These are phyloP conservation scores for Koerneria pararmatus DNA, from an alignment of 2,888 invertebrate genomes.

Conservation along the genomic window DNA sequence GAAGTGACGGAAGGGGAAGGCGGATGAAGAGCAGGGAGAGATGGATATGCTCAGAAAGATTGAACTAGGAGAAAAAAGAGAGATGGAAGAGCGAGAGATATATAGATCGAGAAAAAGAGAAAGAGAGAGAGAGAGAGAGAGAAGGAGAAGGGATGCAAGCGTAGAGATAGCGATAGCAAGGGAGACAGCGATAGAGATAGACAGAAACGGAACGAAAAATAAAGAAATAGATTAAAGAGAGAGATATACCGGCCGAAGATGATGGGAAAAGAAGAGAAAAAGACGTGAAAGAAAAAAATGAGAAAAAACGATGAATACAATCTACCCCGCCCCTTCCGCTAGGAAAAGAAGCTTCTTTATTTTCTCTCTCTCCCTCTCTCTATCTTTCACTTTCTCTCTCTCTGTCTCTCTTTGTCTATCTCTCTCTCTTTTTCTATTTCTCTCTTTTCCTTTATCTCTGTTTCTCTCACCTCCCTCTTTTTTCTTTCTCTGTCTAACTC, in stretches of 20 bases:
- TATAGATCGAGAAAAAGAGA: not conserved
- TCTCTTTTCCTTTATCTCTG: too few species aligned
- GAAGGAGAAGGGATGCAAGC: not conserved
- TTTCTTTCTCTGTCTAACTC: not conserved
- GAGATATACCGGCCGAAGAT: not conserved
- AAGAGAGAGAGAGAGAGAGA: not conserved
- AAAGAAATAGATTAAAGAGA: not conserved
- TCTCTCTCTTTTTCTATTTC: too few species aligned
- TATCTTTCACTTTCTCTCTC: too few species aligned
- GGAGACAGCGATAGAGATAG: not conserved
- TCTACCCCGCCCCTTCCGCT: not conserved
- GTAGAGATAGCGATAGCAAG: not conserved
- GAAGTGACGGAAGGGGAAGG: conserved; percentile 23
- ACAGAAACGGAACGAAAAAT: not conserved
- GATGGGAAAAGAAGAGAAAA: not conserved
- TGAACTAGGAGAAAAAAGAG: not conserved
- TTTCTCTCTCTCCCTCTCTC: not conserved
- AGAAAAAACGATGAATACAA: not conserved
- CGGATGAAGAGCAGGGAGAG: not conserved
- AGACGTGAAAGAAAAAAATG: not conserved
- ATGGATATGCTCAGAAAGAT: not conserved
- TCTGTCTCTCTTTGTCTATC: too few species aligned
- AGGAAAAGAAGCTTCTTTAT: not conserved
- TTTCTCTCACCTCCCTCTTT: not conserved
- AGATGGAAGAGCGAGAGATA: not conserved